These are phyloP conservation scores for Otolemur crassicaudatus DNA, from an alignment of 2,797 vertebrate species.

Conservation along the genomic window DNA sequence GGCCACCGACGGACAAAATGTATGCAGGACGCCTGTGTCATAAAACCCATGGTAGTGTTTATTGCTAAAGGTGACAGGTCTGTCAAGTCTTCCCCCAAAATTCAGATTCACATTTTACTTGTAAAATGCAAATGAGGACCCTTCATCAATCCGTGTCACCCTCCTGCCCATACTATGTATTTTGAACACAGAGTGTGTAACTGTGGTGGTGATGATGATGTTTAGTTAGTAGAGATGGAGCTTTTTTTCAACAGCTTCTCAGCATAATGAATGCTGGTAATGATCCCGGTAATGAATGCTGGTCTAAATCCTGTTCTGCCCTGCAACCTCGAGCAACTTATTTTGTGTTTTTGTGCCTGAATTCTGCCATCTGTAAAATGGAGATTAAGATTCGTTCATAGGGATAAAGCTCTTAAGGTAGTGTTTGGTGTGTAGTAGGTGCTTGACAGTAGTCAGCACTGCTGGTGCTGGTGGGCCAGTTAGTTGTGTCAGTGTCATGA, in stretches of 20 bases:
- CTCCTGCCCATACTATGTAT: neutral
- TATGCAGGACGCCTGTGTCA: too few species aligned
- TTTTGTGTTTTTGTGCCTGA: neutral
- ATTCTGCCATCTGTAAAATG: neutral
- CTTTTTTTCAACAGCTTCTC: neutral
- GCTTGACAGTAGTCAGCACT: neutral
- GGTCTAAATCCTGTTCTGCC: neutral
- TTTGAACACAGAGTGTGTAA: neutral
- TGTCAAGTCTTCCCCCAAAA: neutral
- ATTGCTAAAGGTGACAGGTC: neutral
- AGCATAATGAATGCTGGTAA: neutral
- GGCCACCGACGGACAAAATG: too few species aligned
- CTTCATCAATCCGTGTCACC: neutral
- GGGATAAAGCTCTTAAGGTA: neutral
- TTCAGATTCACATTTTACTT: neutral
- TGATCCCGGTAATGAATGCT: too few species aligned
- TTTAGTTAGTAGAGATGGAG: neutral
- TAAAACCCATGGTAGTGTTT: too few species aligned
- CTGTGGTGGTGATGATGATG: neutral
- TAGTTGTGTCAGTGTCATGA: accelerated
- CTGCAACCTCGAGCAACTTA: neutral
- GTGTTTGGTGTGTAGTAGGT: too few species aligned
- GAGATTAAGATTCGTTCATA: neutral
- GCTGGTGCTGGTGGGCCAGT: too few species aligned
- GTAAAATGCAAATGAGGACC: neutral